Conservation (phyloP, 1,140 invertebrate genomes). For the Diploscapter pachys region DNA sequence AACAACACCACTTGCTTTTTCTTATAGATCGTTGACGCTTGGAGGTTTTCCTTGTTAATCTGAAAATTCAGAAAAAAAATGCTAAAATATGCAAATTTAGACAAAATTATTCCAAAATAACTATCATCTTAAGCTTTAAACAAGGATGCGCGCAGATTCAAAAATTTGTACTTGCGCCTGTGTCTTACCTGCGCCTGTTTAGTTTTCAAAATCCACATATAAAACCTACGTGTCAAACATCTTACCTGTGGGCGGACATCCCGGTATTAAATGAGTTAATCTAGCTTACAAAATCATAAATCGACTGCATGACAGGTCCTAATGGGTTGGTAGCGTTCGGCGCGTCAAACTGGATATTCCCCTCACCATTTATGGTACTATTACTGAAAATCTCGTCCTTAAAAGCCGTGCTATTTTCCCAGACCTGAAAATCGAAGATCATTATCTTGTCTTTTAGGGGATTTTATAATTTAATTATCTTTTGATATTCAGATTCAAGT, state of each 20-base stretch:
- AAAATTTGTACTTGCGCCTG: neutral
- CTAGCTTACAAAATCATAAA: no score
- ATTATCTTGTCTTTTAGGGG: no score
- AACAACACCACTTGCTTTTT: conserved; percentile 29
- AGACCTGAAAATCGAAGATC: no score
- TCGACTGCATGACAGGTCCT: no score
- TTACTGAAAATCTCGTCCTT: no score
- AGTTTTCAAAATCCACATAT: neutral
- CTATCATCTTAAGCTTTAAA: neutral
- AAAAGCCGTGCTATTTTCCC: no score
- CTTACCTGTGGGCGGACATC: neutral
- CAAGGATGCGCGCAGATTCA: neutral
- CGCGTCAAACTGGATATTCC: no score
- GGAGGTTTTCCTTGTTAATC: conserved; percentile 22
- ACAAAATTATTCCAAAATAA: neutral
- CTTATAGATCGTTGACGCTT: conserved; percentile 1
- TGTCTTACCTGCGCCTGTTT: neutral
- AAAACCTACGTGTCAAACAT: neutral
- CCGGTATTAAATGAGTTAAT: no score
- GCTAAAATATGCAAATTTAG: neutral
- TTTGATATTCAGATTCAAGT: no score
- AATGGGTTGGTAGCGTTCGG: no score
- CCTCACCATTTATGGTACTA: no score
- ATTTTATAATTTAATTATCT: no score
- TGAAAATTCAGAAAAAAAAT: conserved; percentile 4